These are phyloP conservation scores for Trachelipus rathkii DNA, from an alignment of 1,140 invertebrate species.

Conservation along the genomic window DNA sequence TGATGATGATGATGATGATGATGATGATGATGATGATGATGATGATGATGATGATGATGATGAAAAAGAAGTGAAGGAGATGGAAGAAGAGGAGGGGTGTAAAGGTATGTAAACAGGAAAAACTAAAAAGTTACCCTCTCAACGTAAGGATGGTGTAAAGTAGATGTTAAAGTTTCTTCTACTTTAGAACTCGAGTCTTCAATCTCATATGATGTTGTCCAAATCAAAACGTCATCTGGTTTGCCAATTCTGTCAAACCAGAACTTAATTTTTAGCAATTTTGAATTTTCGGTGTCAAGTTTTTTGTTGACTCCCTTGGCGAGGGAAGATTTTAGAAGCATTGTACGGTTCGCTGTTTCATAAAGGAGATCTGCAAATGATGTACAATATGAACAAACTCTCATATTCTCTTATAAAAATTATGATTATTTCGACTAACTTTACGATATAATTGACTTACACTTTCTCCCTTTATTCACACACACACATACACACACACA, in stretches of 20 bases:
- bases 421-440: too few species aligned
- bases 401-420: too few species aligned
- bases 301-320: neutral
- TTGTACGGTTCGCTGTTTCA: neutral
- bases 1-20: too few species aligned
- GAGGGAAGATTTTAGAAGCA: neutral
- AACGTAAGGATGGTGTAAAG: neutral
- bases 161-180: neutral
- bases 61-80: too few species aligned
- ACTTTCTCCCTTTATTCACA: too few species aligned
- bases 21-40: too few species aligned
- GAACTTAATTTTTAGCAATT: neutral
- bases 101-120: too few species aligned
- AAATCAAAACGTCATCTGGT: neutral
- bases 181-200: neutral
- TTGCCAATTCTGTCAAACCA: slow-evolving; percentile 1
- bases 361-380: neutral
- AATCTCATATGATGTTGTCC: neutral
- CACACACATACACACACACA: too few species aligned
- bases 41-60: too few species aligned
- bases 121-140: neutral
- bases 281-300: neutral
- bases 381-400: too few species aligned
- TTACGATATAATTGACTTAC: too few species aligned
- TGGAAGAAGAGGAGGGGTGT: too few species aligned